Evolutionary conservation across 2,113 vertebrate genomes (phyloP).

Genomic region (Helogale parvula): DNA sequence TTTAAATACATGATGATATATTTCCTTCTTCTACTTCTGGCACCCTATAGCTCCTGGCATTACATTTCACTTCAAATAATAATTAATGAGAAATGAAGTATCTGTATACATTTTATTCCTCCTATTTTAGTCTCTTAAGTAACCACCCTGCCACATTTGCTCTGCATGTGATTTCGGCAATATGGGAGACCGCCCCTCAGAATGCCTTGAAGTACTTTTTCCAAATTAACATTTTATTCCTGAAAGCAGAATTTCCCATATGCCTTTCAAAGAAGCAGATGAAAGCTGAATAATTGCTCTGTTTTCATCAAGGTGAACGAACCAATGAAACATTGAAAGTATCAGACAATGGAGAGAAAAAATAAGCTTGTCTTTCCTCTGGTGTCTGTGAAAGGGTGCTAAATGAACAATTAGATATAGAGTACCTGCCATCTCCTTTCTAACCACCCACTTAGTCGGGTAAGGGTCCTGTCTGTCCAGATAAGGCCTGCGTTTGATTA

Average conservation of each 20-base stretch:
- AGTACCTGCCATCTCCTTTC: conserved; percentile 60
- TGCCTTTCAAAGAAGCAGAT: conserved; percentile 79
- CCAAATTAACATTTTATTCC: conserved; percentile 77
- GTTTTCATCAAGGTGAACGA: conserved; percentile 80
- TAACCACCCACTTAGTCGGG: conserved; percentile 67
- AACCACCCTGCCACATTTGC: conserved; percentile 87
- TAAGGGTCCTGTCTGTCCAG: conserved; percentile 61
- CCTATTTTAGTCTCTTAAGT: conserved; percentile 85
- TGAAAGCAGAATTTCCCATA: conserved; percentile 78
- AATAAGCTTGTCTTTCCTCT: conserved; percentile 63
- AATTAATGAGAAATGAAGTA: conserved; percentile 83
- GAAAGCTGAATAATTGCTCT: conserved; percentile 79
- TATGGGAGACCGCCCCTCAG: conserved; percentile 79
- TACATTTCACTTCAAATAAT: conserved; percentile 83
- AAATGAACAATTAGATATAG: conserved; percentile 65
- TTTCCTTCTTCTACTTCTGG: conserved; percentile 78
- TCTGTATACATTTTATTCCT: conserved; percentile 84
- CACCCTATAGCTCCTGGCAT: conserved; percentile 81
- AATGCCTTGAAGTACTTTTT: conserved; percentile 82
- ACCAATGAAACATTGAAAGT: conserved; percentile 77
- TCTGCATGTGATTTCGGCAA: conserved; percentile 86
- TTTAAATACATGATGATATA: conserved; percentile 84
- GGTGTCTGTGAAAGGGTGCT: conserved; percentile 69
- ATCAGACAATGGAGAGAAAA: conserved; percentile 55
- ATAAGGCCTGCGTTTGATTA: conserved; percentile 75